phyloP scores from a whole-genome alignment of 2,888 invertebrate genomes.

The Metalampra italica region DNA sequence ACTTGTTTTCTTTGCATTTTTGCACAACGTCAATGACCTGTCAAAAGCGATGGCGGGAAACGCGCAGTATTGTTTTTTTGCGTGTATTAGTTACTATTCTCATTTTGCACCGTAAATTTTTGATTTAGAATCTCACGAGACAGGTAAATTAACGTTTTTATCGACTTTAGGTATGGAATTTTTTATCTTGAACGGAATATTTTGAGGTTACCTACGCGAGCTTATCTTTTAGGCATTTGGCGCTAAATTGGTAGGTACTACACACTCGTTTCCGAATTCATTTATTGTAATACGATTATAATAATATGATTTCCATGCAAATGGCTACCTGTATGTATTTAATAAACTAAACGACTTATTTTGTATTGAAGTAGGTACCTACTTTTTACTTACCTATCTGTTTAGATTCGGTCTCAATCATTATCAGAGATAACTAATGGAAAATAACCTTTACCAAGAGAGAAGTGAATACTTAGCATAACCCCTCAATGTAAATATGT shows the following conservation, averaged over 20 bases:
- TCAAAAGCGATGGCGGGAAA: conserved; percentile 76
- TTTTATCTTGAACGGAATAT: conserved; percentile 3
- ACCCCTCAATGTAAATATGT: too few species aligned
- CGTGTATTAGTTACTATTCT: conserved; percentile 27
- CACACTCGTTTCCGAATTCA: not conserved
- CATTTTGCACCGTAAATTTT: not conserved
- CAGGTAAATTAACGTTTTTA: not conserved
- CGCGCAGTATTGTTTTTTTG: conserved; percentile 36
- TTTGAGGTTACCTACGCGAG: conserved; percentile 12
- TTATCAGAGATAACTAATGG: not conserved
- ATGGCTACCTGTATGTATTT: too few species aligned
- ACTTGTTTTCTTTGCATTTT: conserved; percentile 72
- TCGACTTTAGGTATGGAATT: not conserved
- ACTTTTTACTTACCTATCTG: too few species aligned
- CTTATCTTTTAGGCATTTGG: not conserved
- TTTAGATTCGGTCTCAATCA: not conserved
- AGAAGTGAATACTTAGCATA: not conserved
- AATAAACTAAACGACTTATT: too few species aligned
- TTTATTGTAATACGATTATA: not conserved
- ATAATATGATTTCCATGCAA: too few species aligned
- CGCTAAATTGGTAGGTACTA: not conserved
- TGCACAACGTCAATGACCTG: conserved; percentile 73
- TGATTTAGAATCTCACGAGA: not conserved
- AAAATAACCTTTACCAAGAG: not conserved
- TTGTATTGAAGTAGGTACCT: too few species aligned